Evolutionary conservation across 2,113 vertebrate genomes (phyloP), one percentile per base, ranked within the genome.

Genomic region (Ramphastos sulfuratus): DNA sequence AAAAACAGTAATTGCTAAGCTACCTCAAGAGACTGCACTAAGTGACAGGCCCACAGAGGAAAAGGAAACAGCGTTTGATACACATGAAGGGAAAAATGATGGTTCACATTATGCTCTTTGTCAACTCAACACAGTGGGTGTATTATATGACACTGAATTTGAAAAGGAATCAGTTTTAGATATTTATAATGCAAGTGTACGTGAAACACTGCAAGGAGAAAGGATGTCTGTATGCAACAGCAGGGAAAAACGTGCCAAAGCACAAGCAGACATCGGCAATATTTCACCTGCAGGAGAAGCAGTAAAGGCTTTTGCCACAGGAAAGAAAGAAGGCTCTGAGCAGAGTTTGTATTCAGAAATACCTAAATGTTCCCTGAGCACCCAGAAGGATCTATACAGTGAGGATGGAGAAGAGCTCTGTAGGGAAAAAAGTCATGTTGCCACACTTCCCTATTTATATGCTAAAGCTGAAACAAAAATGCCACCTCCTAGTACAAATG

Each of bases 1-100:
- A 97, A 98, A 97, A 96, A 96, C 97, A 80, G 96, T 98, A 97
- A 98, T 98, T 98, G 97, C 97, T 96, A 94, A 97, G 97, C 88
- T 97, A 98, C 97, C 98, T 97, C 98, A 89, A 97, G 97, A 98
- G 97, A 98, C 97, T 96, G 96, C 92, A 74, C 93, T 92, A 97
- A 98, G 96, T 98, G 98, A 98, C 98, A 98, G 92, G 96, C 95
- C 97, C 97, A 97, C 96, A 84, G 93, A 98, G 96, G 96, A 96
- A 97, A 97, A 97, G 97, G 97, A 97, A 98, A 96, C 96, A 96
- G 96, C 88, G 12, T 98, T 98, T 98, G 97, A 98, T 98, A 97
- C 97, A 97, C 96, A 98, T 96, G 97, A 98, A 98, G 97, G 95
- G 95, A 96, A 96, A 97, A 97, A 97, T 90, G 97, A 98, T 97